These are phyloP conservation scores for Phallusia fumigata DNA, from an alignment of 23 tunicate genomes.

Conservation along the genomic window DNA sequence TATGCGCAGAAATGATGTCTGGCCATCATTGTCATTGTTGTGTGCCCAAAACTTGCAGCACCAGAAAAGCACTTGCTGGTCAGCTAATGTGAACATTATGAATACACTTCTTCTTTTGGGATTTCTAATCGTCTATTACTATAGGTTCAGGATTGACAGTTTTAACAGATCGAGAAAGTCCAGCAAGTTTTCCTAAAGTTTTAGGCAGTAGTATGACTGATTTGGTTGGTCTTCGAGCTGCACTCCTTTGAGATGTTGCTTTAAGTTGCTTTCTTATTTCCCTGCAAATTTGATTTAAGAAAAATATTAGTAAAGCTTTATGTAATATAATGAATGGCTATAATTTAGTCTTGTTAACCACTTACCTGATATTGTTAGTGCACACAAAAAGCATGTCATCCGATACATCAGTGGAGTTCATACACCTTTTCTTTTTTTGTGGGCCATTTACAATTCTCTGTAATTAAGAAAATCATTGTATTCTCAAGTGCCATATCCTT, in stretches of 20 bases:
- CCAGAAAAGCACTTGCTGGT: neutral
- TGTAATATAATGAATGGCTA: too few relatives aligned
- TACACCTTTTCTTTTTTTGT: conserved; percentile 82
- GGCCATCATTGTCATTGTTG: neutral
- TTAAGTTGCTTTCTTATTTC: conserved; percentile 68
- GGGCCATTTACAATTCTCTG: conserved; percentile 78
- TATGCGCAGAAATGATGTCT: neutral
- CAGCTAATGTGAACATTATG: neutral
- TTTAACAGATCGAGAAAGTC: neutral
- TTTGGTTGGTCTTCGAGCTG: conserved; percentile 77
- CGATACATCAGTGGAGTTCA: conserved; percentile 45
- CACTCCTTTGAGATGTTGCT: conserved; percentile 69
- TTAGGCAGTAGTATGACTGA: conserved; percentile 38
- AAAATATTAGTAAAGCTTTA: too few relatives aligned
- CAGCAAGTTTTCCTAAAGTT: conserved; percentile 16
- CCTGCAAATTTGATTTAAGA: conserved; percentile 25
- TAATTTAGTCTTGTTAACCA: too few relatives aligned
- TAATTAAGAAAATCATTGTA: neutral
- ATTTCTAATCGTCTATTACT: conserved; percentile 46
- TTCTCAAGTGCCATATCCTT: neutral
- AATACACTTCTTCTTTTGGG: conserved; percentile 9
- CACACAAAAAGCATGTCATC: conserved; percentile 82
- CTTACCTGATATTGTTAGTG: conserved; percentile 65
- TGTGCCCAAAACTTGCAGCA: neutral
- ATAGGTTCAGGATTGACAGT: conserved; percentile 46